A percentile compares a stretch with the other conserved stretches of the same genome.
Conservation (phyloP, 2,888 invertebrate genomes). For the Lamellibrachia columna region DNA sequence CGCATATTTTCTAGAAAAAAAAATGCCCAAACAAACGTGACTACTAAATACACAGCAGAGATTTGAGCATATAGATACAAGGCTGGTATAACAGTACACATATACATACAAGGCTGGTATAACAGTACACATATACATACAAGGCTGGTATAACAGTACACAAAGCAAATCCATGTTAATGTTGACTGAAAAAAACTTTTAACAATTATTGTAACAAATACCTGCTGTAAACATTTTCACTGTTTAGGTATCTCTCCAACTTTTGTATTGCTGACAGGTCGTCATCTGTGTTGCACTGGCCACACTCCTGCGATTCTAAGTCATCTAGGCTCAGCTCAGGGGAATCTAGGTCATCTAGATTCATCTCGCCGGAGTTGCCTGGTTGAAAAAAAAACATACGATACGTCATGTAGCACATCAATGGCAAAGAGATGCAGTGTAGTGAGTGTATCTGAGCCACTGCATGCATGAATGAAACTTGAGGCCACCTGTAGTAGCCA, state of each 20-base stretch:
- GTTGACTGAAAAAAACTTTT: neutral
- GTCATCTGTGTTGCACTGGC: conserved; percentile 52
- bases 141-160: no score
- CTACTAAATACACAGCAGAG: no score
- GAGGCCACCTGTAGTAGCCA: neutral
- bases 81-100: no score
- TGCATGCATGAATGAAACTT: neutral
- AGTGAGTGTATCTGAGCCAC: neutral
- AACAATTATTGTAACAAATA: conserved; percentile 36
- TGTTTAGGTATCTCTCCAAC: conserved; percentile 64
- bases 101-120: no score
- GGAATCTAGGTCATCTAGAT: neutral
- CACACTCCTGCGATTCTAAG: neutral
- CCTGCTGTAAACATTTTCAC: conserved; percentile 66
- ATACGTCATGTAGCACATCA: neutral
- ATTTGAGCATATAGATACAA: no score
- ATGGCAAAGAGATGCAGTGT: neutral
- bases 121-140: no score
- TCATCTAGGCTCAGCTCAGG: neutral
- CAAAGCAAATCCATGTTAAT: no score
- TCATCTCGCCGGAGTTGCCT: neutral
- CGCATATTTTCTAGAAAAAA: no score
- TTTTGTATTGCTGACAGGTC: conserved; percentile 62
- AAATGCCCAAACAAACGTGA: no score
- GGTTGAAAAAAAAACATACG: neutral